These are phyloP conservation scores for Sarcophaga peregrina DNA, from an alignment of 1,140 invertebrate genomes.

Conservation along the genomic window DNA sequence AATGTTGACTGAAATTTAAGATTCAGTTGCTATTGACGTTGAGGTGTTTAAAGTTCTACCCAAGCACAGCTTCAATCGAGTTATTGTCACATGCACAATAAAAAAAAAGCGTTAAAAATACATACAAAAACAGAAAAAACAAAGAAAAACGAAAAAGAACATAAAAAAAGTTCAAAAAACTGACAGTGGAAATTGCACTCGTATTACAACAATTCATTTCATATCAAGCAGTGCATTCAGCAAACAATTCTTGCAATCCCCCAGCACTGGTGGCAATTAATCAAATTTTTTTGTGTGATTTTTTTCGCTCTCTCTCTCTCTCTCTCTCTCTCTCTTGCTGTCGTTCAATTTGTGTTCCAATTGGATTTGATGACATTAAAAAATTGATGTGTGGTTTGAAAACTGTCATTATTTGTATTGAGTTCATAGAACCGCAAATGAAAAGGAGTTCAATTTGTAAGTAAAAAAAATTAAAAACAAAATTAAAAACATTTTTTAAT, in stretches of 20 bases:
- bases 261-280: background rate
- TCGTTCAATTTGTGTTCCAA: background rate
- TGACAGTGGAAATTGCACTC: background rate
- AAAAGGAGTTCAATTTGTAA: background rate
- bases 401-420: no score
- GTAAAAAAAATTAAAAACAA: background rate
- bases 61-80: no score
- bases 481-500: background rate
- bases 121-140: background rate
- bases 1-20: background rate
- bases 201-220: background rate
- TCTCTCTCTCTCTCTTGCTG: no score
- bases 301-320: background rate
- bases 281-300: conserved; percentile 16
- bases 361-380: conserved; percentile 2
- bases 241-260: background rate
- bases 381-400: background rate
- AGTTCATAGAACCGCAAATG: no score
- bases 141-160: background rate
- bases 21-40: conserved; percentile 34
- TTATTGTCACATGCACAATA: background rate
- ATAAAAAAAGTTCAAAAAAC: conserved; percentile 2
- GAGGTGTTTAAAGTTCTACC: conserved; percentile 32
- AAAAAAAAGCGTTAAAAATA: background rate
- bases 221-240: background rate